Evolutionary conservation across 2,888 invertebrate genomes (phyloP), one percentile per base, ranked within the genome.

Genomic region (Eilema griseolum): DNA sequence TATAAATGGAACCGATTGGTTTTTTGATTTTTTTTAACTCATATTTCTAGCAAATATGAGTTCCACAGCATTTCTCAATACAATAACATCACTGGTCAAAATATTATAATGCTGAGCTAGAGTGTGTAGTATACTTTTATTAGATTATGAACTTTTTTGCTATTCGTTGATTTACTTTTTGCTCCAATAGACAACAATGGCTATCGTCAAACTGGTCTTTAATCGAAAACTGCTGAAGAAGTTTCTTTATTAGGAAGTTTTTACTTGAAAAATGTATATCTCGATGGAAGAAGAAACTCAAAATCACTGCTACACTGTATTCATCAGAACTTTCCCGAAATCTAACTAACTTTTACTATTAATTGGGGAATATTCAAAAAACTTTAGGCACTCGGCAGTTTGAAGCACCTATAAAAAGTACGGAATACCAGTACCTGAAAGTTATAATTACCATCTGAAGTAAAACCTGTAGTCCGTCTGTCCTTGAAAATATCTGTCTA

Each of bases 301-400:
- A n/a, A 62, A 64, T 64, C 52, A 23, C 52, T 59, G 59, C 59
- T 4, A 26, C 26, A 63, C 20, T 8, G 11, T 26, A 46, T 46
- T 46, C 20, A 20, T 41, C 14, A 14, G 4, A 28, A 41, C 11
- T 64, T 20, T 20, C n/a, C 20, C n/a, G 26, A 31, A 56, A 64
- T 52, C 31, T 24, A 23, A 23, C 20, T 23, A 66, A 66, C 66
- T 57, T 31, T 31, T 23, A 46, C 26, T 61, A 46, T 60, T 61
- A 61, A 41, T 67, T 46, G 60, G 60, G 61, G 28, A 67, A 67
- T 14, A 67, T 67, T 28, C 24, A 61, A 67, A 67, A 60, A 67
- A 67, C 61, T 67, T 61, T 46, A 37, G 56, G 37, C 33, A 33
- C 56, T 68, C 16, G 52, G 7, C 37, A 12, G 26, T 62, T 68